A percentile compares a stretch with the other conserved stretches of the same genome.
These are phyloP conservation scores for Netelia inedita DNA, from an alignment of 2,888 invertebrate genomes.

Conservation along the genomic window DNA sequence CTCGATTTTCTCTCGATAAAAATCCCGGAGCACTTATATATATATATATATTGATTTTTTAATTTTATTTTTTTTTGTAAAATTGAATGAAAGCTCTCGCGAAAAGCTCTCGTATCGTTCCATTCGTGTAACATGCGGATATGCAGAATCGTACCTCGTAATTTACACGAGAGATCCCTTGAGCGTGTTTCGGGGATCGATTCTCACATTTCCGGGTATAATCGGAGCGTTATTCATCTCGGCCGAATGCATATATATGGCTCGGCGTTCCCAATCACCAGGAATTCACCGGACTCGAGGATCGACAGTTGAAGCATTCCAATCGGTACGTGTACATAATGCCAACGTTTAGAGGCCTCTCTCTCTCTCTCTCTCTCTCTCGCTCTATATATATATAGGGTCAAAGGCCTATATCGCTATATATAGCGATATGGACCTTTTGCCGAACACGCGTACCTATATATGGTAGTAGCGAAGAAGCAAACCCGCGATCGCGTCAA, in stretches of 20 bases:
- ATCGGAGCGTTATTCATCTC: constrained; percentile 20
- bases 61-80: constrained; percentile 5
- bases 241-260: constrained; percentile 3
- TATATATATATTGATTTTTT: no score
- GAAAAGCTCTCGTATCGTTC: background rate
- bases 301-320: constrained; percentile 76
- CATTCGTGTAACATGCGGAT: background rate
- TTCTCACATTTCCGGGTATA: constrained; percentile 25
- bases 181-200: constrained; percentile 3
- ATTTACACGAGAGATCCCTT: constrained; percentile 27
- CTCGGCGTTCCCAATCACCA: constrained; percentile 20
- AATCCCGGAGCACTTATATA: background rate
- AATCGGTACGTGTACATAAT: constrained; percentile 32
- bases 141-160: background rate
- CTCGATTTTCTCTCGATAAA: background rate
- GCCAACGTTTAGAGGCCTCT: background rate
- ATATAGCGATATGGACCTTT: constrained; percentile 17
- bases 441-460: constrained; percentile 31
- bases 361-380: no score
- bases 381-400: background rate
- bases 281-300: constrained; percentile 67
- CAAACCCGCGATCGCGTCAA: constrained; percentile 73
- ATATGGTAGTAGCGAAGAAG: no score
- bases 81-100: constrained; percentile 8
- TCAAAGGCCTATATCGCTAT: background rate